Base-by-base conservation (phyloP, 1,140 invertebrate genomes). In the Popillia japonica region DNA sequence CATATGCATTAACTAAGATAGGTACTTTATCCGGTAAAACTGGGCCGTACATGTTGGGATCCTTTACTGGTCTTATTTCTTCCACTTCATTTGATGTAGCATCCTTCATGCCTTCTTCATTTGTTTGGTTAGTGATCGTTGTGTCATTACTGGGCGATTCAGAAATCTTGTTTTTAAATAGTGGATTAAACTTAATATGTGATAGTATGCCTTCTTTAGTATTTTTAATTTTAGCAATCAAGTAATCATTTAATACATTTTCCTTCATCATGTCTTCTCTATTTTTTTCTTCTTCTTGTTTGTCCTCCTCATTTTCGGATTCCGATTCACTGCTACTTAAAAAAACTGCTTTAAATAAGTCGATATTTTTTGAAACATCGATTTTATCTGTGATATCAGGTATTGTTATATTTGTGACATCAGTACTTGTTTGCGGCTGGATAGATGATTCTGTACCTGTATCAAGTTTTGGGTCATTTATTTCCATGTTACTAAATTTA, bases 261-360 rank as follows among this genome's bases (percentile, higher is more conserved):
- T 55, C 55, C 23, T 82, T 76, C 40, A 34, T 74, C 41, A 78
- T 78, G n/a, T 80, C 61, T 42, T 81, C 79, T 64, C 80, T 42
- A 55, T 61, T 17, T 42, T 42, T 41, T 22, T 79, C 74, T 64
- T 79, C 79, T 48, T 79, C 76, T 64, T 80, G 72, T 20, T 34
- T 48, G 10, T 79, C 76, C 76, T 81, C 80, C 22, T 83, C 80
- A 3, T 79, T 77, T 78, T 83, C 85, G 48, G 79, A 78, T 80
- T 84, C 84, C 6, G 82, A 82, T 80, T 86, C 85, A 78, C 81
- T 82, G 77, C 85, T 85, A 76, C 84, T 85, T 78, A 85, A 77
- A 79, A 86, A 86, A 10, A 86, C 81, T 0, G 85, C 85, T 82
- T 84, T 86, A 75, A 85, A 86, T 34, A 86, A 79, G 79, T 86